A percentile compares a stretch with the other conserved stretches of the same genome.
Evolutionary conservation across 2,888 invertebrate species (phyloP).

Genomic region (Choreutis nemorana): DNA sequence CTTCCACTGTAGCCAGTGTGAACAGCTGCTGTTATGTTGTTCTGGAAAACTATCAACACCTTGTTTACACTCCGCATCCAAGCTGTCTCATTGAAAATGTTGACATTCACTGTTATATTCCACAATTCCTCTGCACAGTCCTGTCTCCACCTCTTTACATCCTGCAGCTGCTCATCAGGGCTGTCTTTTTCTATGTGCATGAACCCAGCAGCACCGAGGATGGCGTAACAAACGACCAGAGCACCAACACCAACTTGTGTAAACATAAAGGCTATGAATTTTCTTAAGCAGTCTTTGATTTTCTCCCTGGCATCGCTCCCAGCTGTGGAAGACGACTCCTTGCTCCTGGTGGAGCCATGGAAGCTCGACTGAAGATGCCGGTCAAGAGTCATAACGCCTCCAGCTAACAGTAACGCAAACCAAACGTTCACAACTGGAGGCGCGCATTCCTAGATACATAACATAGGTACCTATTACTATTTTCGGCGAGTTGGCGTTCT

Average conservation of each 20-base stretch:
- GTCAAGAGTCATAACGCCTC: slow-evolving; percentile 46
- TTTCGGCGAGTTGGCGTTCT: slow-evolving; percentile 39
- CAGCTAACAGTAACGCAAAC: too few species aligned
- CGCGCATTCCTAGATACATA: too few species aligned
- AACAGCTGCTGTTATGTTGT: slow-evolving; percentile 69
- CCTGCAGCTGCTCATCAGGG: slow-evolving; percentile 53
- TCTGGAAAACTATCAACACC: slow-evolving; percentile 73
- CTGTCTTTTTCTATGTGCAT: slow-evolving; percentile 77
- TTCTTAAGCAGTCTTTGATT: slow-evolving; percentile 85
- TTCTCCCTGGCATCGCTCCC: slow-evolving; percentile 76
- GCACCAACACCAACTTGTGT: slow-evolving; percentile 92
- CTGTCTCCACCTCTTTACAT: slow-evolving; percentile 57
- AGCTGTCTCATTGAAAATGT: slow-evolving; percentile 72
- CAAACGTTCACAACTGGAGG: too few species aligned
- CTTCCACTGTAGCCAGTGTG: slow-evolving; percentile 79
- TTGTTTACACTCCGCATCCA: slow-evolving; percentile 70
- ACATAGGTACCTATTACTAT: slow-evolving; percentile 40
- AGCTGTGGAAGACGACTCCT: slow-evolving; percentile 72
- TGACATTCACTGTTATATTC: slow-evolving; percentile 71
- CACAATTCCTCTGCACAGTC: slow-evolving; percentile 73
- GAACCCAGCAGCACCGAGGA: slow-evolving; percentile 85
- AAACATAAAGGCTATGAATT: slow-evolving; percentile 90
- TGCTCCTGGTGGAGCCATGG: slow-evolving; percentile 70
- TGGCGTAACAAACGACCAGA: slow-evolving; percentile 85
- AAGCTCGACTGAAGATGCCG: slow-evolving; percentile 40